phyloP scores from a whole-genome alignment of 2,113 vertebrate genomes.

The Plectropomus leopardus region DNA sequence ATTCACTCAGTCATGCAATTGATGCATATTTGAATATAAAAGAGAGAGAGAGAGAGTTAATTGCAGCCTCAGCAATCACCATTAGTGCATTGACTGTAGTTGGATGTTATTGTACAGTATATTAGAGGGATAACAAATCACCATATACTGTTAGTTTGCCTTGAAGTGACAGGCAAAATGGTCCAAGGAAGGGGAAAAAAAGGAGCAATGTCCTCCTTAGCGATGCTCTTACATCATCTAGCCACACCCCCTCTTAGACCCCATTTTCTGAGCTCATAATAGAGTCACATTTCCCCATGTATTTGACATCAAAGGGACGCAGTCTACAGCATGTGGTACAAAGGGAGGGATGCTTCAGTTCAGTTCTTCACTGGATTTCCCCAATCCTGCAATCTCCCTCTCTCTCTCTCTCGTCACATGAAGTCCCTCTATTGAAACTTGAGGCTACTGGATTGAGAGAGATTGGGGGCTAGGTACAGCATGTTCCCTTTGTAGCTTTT shows the following conservation, averaged over 20 bases:
- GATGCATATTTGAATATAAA: background rate
- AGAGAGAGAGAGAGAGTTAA: background rate
- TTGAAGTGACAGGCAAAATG: constrained; percentile 25
- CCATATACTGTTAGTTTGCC: constrained; percentile 33
- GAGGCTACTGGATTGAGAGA: constrained; percentile 58
- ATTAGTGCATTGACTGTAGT: constrained; percentile 30
- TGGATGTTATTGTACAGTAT: constrained; percentile 26
- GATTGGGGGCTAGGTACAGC: constrained; percentile 49
- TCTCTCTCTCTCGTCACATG: constrained; percentile 29
- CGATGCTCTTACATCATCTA: constrained; percentile 54
- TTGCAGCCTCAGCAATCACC: constrained; percentile 43
- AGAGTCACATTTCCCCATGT: constrained; percentile 50
- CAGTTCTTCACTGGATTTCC: constrained; percentile 55
- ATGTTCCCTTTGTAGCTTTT: constrained; percentile 46
- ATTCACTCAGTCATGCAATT: background rate
- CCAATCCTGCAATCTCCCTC: constrained; percentile 10
- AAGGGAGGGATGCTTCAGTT: constrained; percentile 50
- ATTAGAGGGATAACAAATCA: constrained; percentile 40
- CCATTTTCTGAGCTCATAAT: constrained; percentile 59
- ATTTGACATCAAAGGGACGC: constrained; percentile 68
- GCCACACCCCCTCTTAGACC: constrained; percentile 45
- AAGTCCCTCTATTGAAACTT: constrained; percentile 42
- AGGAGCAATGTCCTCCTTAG: constrained; percentile 46
- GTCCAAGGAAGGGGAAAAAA: background rate
- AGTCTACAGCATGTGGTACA: constrained; percentile 42